These are phyloP conservation scores for Ophiodon elongatus DNA, from an alignment of 2,113 vertebrate species.

Conservation along the genomic window DNA sequence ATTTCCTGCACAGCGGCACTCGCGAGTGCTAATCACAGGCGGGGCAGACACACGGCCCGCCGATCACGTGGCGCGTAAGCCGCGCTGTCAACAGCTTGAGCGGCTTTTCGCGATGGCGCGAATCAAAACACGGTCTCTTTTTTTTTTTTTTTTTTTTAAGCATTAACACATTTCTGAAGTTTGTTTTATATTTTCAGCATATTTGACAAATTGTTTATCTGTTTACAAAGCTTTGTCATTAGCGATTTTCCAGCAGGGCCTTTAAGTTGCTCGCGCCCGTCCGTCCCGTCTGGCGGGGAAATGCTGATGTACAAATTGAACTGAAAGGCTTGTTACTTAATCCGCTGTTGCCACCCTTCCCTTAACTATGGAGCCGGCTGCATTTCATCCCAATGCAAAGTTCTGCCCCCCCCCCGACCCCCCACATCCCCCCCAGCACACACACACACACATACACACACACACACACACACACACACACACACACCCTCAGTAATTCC, in stretches of 20 bases:
- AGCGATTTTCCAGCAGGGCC: constrained; percentile 82
- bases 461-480: constrained; percentile 9
- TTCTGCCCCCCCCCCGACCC: constrained; percentile 46
- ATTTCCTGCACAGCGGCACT: constrained; percentile 47
- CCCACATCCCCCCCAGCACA: not conserved
- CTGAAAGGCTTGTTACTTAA: constrained; percentile 86
- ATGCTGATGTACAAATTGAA: constrained; percentile 88
- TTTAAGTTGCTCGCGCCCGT: constrained; percentile 65
- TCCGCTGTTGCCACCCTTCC: constrained; percentile 83
- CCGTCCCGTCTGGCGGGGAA: constrained; percentile 64
- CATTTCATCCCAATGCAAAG: constrained; percentile 75
- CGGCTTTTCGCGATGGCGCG: constrained; percentile 75
- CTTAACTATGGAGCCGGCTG: constrained; percentile 70
- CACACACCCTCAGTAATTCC: constrained; percentile 78
- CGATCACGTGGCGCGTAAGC: constrained; percentile 81
- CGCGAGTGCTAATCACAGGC: constrained; percentile 66
- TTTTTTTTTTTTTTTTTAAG: constrained; percentile 66
- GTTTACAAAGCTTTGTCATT: constrained; percentile 85
- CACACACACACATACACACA: not conserved
- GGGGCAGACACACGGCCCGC: constrained; percentile 69
- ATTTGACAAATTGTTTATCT: constrained; percentile 86
- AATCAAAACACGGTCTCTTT: constrained; percentile 78
- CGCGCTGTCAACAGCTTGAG: constrained; percentile 81
- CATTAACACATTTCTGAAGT: constrained; percentile 82
- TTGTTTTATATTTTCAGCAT: constrained; percentile 81